These are phyloP conservation scores for Dromococcyx pavoninus DNA, from an alignment of 2,797 vertebrate genomes.

Conservation along the genomic window DNA sequence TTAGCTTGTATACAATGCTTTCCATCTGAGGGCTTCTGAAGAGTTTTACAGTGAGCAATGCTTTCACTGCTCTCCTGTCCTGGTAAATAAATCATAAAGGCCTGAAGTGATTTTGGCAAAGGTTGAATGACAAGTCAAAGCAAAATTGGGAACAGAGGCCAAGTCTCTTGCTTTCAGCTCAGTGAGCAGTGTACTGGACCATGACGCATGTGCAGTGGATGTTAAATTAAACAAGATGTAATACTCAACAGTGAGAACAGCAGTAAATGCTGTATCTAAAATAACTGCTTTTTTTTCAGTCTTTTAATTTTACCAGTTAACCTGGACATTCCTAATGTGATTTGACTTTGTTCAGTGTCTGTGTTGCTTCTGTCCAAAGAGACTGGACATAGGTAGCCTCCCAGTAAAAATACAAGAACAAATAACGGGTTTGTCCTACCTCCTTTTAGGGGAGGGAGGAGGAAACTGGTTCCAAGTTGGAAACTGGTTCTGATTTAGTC, in stretches of 20 bases:
- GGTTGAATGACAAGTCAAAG: constrained; percentile 20
- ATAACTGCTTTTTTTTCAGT: not conserved
- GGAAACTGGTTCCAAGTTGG: not conserved
- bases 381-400: not conserved
- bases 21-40: constrained; percentile 2
- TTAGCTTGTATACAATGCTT: not conserved
- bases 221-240: not conserved
- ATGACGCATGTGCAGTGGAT: not conserved
- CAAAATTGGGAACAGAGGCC: not conserved
- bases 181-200: not conserved
- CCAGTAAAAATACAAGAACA: not conserved
- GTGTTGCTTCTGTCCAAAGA: not conserved
- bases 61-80: not conserved
- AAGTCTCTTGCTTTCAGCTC: constrained; percentile 4
- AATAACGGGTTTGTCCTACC: not conserved
- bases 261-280: not conserved
- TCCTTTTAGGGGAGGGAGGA: not conserved
- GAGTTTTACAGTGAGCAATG: not conserved
- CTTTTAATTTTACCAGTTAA: not conserved
- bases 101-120: constrained; percentile 26
- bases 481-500: not conserved
- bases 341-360: not conserved
- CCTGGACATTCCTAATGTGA: not conserved
- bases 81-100: constrained; percentile 25
- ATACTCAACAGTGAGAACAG: not conserved